These are phyloP conservation scores for Daboia siamensis DNA, from an alignment of 2,113 vertebrate genomes.

Conservation along the genomic window DNA sequence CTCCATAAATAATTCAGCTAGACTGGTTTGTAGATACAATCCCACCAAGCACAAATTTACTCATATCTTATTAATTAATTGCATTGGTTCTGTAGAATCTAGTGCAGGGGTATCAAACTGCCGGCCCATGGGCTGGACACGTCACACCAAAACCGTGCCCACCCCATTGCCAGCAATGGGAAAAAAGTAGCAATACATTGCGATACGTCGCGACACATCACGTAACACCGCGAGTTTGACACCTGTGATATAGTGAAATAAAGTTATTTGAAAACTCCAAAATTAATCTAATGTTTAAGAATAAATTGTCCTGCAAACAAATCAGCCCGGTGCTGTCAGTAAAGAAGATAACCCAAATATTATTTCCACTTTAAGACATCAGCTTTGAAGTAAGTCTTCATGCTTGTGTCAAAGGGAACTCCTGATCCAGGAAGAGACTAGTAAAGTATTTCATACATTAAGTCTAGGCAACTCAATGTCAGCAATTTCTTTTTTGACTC, in stretches of 20 bases:
- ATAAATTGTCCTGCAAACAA: constrained; percentile 30
- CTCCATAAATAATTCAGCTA: constrained; percentile 4
- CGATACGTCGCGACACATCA: too few species aligned
- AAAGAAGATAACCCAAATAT: neutral
- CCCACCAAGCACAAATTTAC: neutral
- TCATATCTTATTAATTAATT: constrained; percentile 42
- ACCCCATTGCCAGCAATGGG: too few species aligned
- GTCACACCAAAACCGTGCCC: too few species aligned
- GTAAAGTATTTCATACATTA: neutral
- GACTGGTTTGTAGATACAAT: constrained; percentile 18
- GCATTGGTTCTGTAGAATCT: constrained; percentile 45
- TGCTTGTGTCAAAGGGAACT: neutral
- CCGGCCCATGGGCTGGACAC: too few species aligned
- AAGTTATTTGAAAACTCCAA: constrained; percentile 50
- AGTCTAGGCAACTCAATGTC: neutral
- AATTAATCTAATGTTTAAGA: constrained; percentile 7
- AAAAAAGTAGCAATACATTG: too few species aligned
- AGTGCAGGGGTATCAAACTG: neutral
- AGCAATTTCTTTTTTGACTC: neutral
- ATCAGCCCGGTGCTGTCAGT: neutral
- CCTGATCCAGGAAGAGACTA: neutral
- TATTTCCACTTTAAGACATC: neutral
- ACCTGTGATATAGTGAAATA: constrained; percentile 11
- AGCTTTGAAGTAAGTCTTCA: neutral
- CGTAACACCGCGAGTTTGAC: too few species aligned